These are phyloP conservation scores for Gulo gulo DNA, from an alignment of 2,113 vertebrate genomes.

Conservation along the genomic window DNA sequence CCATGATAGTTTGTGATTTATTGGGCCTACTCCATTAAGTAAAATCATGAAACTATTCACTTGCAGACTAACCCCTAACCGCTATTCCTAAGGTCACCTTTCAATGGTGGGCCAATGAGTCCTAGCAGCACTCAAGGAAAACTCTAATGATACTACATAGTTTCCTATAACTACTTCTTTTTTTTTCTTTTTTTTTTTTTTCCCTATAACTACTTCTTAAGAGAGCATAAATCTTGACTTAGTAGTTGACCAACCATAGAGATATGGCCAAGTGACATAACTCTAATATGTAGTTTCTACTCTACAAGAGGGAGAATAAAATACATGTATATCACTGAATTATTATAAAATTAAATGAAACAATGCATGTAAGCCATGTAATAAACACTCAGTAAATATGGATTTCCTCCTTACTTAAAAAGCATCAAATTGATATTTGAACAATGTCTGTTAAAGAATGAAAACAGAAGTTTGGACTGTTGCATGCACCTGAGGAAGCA, in stretches of 20 bases:
- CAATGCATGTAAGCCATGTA: not conserved
- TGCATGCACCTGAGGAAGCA: not conserved
- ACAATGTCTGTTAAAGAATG: conserved; percentile 10
- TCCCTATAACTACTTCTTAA: not conserved
- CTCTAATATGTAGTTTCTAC: not conserved
- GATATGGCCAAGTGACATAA: not conserved
- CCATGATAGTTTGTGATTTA: not conserved
- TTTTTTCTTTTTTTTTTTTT: too few relatives aligned
- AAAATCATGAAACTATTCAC: conserved; percentile 17
- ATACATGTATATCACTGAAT: not conserved
- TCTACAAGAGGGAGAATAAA: not conserved
- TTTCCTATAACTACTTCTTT: not conserved
- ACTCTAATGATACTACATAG: not conserved
- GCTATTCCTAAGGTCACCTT: not conserved
- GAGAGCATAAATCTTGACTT: not conserved
- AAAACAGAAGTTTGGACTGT: not conserved
- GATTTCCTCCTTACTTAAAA: conserved; percentile 9
- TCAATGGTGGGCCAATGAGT: not conserved
- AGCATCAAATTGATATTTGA: not conserved
- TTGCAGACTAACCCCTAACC: not conserved
- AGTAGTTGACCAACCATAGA: not conserved
- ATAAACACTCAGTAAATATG: not conserved
- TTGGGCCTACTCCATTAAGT: not conserved
- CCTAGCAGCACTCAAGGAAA: not conserved
- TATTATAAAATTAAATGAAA: conserved; percentile 4